Evolutionary conservation across 2,888 invertebrate species (phyloP).

Genomic region (Heliconius sara): DNA sequence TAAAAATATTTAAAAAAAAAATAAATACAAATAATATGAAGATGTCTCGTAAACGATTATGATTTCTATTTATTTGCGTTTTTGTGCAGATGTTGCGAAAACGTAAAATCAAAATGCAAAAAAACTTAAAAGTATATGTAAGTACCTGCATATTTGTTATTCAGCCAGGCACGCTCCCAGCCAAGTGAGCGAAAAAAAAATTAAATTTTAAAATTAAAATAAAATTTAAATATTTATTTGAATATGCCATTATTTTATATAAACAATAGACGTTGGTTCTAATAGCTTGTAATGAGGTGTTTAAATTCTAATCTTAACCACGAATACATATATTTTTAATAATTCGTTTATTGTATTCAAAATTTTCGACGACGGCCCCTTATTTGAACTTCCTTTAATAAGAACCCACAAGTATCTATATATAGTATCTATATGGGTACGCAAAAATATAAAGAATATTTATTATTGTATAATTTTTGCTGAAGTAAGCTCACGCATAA

Average conservation of each 20-base stretch:
- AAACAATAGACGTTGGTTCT: constrained; percentile 9
- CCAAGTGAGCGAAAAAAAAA: neutral
- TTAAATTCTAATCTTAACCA: constrained; percentile 15
- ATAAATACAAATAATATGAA: too few relatives aligned
- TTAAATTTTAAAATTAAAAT: neutral
- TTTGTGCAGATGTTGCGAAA: too few relatives aligned
- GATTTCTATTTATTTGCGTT: too few relatives aligned
- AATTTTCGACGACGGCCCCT: constrained; percentile 4
- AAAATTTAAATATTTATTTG: constrained; percentile 3
- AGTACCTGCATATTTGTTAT: neutral
- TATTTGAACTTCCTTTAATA: constrained; percentile 17
- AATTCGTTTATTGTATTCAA: constrained; percentile 24
- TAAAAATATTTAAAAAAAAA: too few relatives aligned
- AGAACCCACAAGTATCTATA: neutral
- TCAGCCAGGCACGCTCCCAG: neutral
- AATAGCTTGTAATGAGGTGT: constrained; percentile 31
- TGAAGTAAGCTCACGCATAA: too few relatives aligned
- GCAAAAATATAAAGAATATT: constrained; percentile 3
- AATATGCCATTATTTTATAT: constrained; percentile 21
- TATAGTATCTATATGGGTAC: neutral
- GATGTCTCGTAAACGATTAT: too few relatives aligned
- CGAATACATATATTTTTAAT: neutral
- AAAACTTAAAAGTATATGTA: neutral
- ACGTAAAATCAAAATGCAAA: too few relatives aligned
- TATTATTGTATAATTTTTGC: neutral